Conservation (phyloP, 2,888 invertebrate species). For the Diploptera punctata region DNA sequence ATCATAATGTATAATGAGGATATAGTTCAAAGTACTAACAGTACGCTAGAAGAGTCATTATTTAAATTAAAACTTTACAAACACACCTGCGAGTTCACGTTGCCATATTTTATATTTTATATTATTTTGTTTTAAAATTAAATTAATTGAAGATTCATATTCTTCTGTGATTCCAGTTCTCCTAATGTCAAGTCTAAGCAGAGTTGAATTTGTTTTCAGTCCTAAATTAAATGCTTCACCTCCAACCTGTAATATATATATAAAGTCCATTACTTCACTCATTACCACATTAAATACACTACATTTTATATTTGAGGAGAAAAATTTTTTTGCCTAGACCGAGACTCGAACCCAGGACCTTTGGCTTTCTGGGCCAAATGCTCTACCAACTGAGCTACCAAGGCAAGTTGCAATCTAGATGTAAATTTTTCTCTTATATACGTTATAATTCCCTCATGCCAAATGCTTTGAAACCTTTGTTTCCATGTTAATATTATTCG, state of each 20-base stretch:
- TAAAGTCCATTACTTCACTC: not conserved
- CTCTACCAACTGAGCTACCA: not conserved
- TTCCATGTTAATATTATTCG: no score
- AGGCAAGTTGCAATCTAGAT: no score
- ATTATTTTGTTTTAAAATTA: constrained; percentile 6
- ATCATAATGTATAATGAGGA: not conserved
- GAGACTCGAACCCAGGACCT: no score
- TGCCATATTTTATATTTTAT: not conserved
- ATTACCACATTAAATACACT: not conserved
- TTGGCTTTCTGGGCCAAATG: not conserved
- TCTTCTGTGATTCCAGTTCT: constrained; percentile 44
- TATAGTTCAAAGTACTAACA: not conserved
- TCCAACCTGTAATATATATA: not conserved
- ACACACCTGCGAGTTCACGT: not conserved
- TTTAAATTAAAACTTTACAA: not conserved
- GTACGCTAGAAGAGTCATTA: not conserved
- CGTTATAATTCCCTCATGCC: no score
- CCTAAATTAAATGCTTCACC: constrained; percentile 47
- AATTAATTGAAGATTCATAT: constrained; percentile 1
- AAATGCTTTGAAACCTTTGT: no score
- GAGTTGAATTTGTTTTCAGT: constrained; percentile 46
- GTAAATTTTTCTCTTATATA: no score
- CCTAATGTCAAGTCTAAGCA: constrained; percentile 50
- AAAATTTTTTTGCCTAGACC: no score
- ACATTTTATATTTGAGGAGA: no score